Conservation (phyloP, 1,140 invertebrate species). For the Conus ventricosus region DNA sequence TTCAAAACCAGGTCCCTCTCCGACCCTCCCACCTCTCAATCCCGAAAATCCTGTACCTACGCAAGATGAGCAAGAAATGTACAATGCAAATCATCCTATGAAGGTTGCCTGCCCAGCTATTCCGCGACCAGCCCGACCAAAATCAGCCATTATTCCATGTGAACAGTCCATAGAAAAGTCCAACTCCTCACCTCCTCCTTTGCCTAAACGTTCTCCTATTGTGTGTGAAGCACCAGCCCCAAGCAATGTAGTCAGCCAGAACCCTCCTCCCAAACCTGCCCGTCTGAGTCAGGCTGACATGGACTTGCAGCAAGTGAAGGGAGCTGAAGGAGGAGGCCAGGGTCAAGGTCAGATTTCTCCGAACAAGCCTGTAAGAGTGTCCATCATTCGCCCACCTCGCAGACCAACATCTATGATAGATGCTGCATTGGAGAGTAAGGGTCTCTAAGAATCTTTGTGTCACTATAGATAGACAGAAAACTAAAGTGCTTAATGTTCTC, state of each 20-base stretch:
- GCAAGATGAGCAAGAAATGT: background rate
- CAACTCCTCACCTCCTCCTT: background rate
- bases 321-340: background rate
- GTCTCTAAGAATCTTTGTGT: background rate
- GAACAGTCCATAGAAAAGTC: background rate
- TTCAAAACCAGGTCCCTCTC: background rate
- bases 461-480: too few species aligned
- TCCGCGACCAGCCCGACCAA: constrained; percentile 29
- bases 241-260: background rate
- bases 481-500: too few species aligned
- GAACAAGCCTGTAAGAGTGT: constrained; percentile 15
- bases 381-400: constrained; percentile 13
- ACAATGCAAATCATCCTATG: background rate
- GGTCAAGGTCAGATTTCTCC: constrained; percentile 1
- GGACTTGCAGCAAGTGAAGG: background rate
- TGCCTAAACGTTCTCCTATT: constrained; percentile 26
- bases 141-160: background rate
- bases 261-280: constrained; percentile 22
- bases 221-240: background rate
- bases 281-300: background rate
- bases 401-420: background rate
- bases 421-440: background rate
- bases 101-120: constrained; percentile 24
- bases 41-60: background rate
- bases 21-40: background rate